Evolutionary conservation across 2,888 invertebrate species (phyloP).

Genomic region (Choristoneura rosaceana): DNA sequence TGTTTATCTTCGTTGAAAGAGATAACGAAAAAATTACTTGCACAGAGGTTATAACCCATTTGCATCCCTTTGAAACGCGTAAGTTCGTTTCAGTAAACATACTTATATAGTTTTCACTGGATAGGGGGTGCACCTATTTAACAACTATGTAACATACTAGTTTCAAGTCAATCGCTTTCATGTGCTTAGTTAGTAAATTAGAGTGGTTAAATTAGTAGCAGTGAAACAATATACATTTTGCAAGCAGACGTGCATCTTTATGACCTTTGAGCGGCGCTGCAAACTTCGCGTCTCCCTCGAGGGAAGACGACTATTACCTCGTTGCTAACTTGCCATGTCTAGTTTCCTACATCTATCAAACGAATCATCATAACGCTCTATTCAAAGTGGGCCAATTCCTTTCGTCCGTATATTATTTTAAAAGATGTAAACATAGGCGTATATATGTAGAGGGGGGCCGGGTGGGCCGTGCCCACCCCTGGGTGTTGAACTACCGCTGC

Average conservation of each 20-base stretch:
- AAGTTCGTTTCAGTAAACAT: no score
- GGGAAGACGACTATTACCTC: constrained; percentile 42
- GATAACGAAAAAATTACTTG: neutral
- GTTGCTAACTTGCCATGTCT: constrained; percentile 36
- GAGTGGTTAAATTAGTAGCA: neutral
- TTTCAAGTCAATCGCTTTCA: neutral
- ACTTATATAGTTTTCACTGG: no score
- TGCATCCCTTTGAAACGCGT: no score
- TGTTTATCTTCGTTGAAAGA: neutral
- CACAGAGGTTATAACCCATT: neutral
- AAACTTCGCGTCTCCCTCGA: constrained; percentile 20
- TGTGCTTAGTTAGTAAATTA: neutral
- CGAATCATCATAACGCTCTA: constrained; percentile 6
- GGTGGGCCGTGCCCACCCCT: no score
- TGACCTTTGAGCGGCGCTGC: neutral
- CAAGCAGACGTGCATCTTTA: neutral
- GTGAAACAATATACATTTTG: neutral
- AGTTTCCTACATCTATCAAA: constrained; percentile 22
- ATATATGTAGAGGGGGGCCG: no score
- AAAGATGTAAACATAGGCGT: neutral
- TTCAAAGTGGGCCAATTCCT: constrained; percentile 18
- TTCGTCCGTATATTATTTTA: neutral
- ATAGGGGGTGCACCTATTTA: no score
- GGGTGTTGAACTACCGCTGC: no score
- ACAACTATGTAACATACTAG: neutral